Conservation (phyloP, 2,113 vertebrate species). For the Daboia siamensis region DNA sequence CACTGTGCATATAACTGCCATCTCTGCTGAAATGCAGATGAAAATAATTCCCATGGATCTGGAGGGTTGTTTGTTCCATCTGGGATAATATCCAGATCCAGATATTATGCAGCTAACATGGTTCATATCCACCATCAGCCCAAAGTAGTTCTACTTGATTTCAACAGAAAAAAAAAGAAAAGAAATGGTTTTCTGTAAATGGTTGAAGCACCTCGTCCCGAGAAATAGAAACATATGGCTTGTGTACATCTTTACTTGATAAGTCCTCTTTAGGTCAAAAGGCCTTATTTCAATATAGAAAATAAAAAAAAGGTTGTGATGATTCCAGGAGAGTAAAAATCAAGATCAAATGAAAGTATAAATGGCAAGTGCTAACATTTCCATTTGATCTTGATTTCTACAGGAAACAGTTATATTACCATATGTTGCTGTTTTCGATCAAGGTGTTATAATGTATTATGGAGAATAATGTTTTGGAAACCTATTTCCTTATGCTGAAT, state of each 20-base stretch:
- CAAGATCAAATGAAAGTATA: not conserved
- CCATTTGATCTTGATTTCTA: not conserved
- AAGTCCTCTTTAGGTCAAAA: not conserved
- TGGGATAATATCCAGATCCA: not conserved
- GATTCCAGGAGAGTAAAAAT: not conserved
- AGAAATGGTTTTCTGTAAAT: not conserved
- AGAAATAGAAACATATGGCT: not conserved
- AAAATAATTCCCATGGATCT: not conserved
- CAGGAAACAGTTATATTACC: not conserved
- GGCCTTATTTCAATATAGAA: not conserved
- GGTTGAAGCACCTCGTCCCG: not conserved
- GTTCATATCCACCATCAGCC: not conserved
- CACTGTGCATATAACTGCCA: not conserved
- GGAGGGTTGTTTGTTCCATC: not conserved
- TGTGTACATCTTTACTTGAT: not conserved
- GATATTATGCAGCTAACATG: not conserved
- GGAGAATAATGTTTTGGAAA: not conserved
- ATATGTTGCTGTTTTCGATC: not conserved
- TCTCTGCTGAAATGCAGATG: not conserved
- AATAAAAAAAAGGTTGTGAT: not conserved
- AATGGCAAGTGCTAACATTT: not conserved
- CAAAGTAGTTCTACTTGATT: not conserved
- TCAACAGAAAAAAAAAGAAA: not conserved
- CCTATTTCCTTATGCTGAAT: not conserved
- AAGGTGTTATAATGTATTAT: not conserved